Evolutionary conservation across 2,888 invertebrate genomes (phyloP), one percentile per base, ranked within the genome.

Genomic region (Heliconius aoede): DNA sequence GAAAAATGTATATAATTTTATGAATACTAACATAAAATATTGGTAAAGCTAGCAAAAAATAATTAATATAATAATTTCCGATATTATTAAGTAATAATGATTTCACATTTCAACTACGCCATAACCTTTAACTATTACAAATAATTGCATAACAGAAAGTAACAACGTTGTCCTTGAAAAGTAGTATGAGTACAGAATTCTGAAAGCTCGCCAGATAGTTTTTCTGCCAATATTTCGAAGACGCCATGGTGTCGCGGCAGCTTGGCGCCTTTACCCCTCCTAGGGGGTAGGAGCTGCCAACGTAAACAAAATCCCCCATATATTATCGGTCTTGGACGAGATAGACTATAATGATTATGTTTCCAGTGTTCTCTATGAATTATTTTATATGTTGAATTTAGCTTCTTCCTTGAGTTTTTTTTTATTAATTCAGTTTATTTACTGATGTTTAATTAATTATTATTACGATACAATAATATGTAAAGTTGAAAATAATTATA

Each of bases 231-330:
- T 84, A 84, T 85, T 84, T 81, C 81, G 80, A 73, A 80, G 89
- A 83, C 90, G 90, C 88, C 89, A 51, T 21, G 9, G 15, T 9
- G 90, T 77, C 90, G 90, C 88, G 90, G 69, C 90, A n/a, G 13
- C 15, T 18, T 21, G 90, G 87, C 90, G 90, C 89, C 90, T 69
- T 62, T 30, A 68, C 80, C 80, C 78, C 40, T 21, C 64, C 65
- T 11, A 36, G 36, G 36, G 36, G 36, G 36, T 11, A 36, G 28
- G 64, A 58, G 75, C 77, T 76, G 61, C 76, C 72, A 51, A 62
- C 74, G 72, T 78, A 76, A 80, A 79, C 76, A 78, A 78, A 77
- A 77, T 74, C 71, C 61, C 72, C 69, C 32, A 64, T 77, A 73
- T 73, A 75, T 77, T 80, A 76, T 74, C 72, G 72, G 36, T 78